Evolutionary conservation across 2,888 invertebrate genomes (phyloP), one percentile per base, ranked within the genome.

Genomic region (Eurytoma californica): DNA sequence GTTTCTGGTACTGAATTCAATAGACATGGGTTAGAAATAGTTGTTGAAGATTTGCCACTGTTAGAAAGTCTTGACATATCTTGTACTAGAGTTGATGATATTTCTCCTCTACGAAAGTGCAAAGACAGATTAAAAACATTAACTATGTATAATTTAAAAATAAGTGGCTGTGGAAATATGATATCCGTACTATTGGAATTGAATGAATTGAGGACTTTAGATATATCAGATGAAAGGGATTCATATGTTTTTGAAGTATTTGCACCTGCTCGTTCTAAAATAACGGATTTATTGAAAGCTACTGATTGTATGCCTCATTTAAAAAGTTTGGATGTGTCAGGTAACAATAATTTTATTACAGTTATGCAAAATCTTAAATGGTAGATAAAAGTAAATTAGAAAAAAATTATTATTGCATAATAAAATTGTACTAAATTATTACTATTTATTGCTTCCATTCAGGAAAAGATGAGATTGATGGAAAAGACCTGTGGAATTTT

Each of bases 1-100:
- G 93, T 94, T 3, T 93, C 94, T 79, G 91, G 92, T 84, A 94
- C 94, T n/a, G 94, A 94, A 86, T 92, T 95, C 86, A 94, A 94
- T 87, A 92, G 92, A 82, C 92, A 92, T 84, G 93, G 93, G 28
- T 91, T 95, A 81, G 92, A 93, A 84, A 93, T 94, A 82, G 92
- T 94, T 72, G 93, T 93, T 79, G 93, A 94, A 83, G 94, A 94
- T 89, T 90, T 95, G 81, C 92, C 92, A 61, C 89, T 91, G 77
- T 88, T 95, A 80, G 93, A 94, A 86, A 92, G 91, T 84, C 87
- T 95, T 72, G 93, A 95, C 86, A 93, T 95, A 83, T 94, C 94
- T 18, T 91, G 92, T 79, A 94, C 94, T 13, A 87, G 90, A 82
- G 92, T 94, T 49, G 92, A 92, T 81, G 93, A 94, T 88, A 92